Conservation (phyloP, 2,888 invertebrate species). For the Acanthococcus lagerstroemiae region DNA sequence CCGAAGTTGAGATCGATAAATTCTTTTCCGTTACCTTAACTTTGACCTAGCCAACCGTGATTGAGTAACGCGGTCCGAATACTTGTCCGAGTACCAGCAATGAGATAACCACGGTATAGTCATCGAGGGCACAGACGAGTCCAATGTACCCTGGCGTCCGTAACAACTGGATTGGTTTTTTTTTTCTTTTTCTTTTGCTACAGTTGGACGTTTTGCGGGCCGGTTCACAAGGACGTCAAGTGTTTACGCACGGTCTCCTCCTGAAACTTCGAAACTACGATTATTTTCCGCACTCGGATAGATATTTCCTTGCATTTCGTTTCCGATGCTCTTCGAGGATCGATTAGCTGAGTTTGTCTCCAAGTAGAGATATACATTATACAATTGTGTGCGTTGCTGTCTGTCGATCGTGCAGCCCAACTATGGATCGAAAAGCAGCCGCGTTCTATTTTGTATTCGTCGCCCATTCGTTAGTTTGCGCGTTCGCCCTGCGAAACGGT, state of each 20-base stretch:
- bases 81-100: too few species aligned
- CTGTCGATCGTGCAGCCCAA: too few species aligned
- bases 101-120: too few species aligned
- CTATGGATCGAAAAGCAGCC: constrained; percentile 15
- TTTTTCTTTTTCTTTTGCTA: not conserved
- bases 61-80: too few species aligned
- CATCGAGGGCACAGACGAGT: too few species aligned
- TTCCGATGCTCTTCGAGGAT: constrained; percentile 7
- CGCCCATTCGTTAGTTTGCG: constrained; percentile 9
- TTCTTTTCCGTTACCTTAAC: constrained; percentile 24
- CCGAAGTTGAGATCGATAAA: too few species aligned
- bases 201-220: constrained; percentile 15
- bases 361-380: too few species aligned
- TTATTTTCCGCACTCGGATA: constrained; percentile 2
- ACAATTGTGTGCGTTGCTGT: too few species aligned
- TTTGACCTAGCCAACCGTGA: constrained; percentile 22
- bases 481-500: constrained; percentile 8
- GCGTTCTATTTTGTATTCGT: constrained; percentile 3
- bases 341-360: too few species aligned
- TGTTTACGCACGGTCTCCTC: constrained; percentile 15
- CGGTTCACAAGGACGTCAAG: constrained; percentile 24
- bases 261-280: constrained; percentile 3
- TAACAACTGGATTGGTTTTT: not conserved
- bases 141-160: not conserved
- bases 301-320: constrained; percentile 8